Evolutionary conservation across 2,888 invertebrate species (phyloP).

Genomic region (Heliothis peltigera): DNA sequence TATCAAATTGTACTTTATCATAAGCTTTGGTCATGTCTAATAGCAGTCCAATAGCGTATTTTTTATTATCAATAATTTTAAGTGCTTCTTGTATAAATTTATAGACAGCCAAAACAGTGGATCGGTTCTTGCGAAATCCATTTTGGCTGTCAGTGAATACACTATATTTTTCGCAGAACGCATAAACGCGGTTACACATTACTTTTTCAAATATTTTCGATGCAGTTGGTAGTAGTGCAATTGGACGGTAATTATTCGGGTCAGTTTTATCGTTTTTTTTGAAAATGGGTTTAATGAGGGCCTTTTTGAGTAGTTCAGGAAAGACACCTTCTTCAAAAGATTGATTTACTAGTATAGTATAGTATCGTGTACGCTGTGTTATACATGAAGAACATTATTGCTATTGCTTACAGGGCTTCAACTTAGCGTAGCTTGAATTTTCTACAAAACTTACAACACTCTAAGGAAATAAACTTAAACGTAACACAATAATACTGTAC

Average conservation of each 20-base stretch:
- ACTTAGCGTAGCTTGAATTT: constrained; percentile 9
- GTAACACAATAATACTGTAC: background rate
- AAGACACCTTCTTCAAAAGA: background rate
- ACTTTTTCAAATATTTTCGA: constrained; percentile 10
- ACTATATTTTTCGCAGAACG: constrained; percentile 4
- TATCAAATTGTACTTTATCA: constrained; percentile 5
- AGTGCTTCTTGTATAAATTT: constrained; percentile 3
- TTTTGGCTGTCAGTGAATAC: background rate
- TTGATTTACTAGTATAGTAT: background rate
- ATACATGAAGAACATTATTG: constrained; percentile 32
- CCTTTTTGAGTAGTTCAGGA: background rate
- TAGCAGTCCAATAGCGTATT: constrained; percentile 3
- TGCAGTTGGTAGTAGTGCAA: constrained; percentile 2
- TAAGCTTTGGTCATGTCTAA: constrained; percentile 7
- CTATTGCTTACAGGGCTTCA: constrained; percentile 16
- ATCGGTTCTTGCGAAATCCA: background rate
- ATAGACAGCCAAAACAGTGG: background rate
- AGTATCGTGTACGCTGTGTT: constrained; percentile 18
- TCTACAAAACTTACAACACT: background rate
- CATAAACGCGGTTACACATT: constrained; percentile 1
- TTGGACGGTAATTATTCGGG: constrained; percentile 2
- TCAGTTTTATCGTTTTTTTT: background rate
- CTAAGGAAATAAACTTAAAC: background rate
- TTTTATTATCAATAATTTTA: constrained; percentile 2
- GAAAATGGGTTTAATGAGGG: background rate